Percentiles rank a stretch among this genome's conserved stretches.
These are phyloP conservation scores for Hofmannophila pseudospretella DNA, from an alignment of 2,888 invertebrate genomes.

Conservation along the genomic window DNA sequence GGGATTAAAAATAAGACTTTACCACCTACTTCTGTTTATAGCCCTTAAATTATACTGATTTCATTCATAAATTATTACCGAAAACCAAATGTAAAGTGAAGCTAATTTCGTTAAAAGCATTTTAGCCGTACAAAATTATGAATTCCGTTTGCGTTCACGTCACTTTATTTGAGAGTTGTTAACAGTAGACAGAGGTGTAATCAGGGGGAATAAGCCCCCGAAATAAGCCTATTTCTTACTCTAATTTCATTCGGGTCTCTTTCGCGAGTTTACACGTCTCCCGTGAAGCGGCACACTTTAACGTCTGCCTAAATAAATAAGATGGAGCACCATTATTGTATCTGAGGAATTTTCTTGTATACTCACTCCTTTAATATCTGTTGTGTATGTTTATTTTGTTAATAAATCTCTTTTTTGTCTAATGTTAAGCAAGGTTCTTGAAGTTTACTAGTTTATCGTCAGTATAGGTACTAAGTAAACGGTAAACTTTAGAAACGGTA, in stretches of 20 bases:
- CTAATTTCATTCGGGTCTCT: constrained; percentile 36
- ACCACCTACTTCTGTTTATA: too few species aligned
- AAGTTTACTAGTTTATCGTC: too few species aligned
- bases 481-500: too few species aligned
- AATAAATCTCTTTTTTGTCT: too few species aligned
- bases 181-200: constrained; percentile 30
- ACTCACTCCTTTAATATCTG: constrained; percentile 4
- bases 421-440: too few species aligned
- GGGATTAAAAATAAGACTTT: too few species aligned
- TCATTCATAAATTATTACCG: too few species aligned
- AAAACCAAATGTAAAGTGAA: too few species aligned
- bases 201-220: constrained; percentile 28
- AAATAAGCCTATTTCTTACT: constrained; percentile 38
- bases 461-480: too few species aligned
- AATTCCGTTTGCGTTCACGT: constrained; percentile 30
- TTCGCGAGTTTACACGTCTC: constrained; percentile 25
- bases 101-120: constrained; percentile 3
- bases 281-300: constrained; percentile 18
- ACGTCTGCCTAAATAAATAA: constrained; percentile 28
- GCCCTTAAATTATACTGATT: too few species aligned
- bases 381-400: background rate
- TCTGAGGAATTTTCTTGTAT: constrained; percentile 18
- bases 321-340: constrained; percentile 18
- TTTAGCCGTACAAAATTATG: constrained; percentile 8
- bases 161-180: constrained; percentile 31